A percentile compares a stretch with the other conserved stretches of the same genome.
Conservation (phyloP, 2,888 invertebrate species). For the Melolontha melolontha region DNA sequence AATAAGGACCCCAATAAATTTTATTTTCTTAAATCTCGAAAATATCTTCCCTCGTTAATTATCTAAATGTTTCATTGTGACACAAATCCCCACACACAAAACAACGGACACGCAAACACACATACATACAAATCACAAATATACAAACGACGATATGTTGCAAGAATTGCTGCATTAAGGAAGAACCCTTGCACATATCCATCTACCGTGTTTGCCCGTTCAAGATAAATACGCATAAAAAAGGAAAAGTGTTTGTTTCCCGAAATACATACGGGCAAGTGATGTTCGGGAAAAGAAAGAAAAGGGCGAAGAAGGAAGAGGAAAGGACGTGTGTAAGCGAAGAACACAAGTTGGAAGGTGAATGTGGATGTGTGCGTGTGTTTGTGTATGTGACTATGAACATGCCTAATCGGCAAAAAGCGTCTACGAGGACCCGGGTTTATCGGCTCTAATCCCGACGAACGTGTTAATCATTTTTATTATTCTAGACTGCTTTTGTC, state of each 20-base stretch:
- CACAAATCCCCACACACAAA: no score
- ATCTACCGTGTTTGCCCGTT: conserved; percentile 15
- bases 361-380: not conserved
- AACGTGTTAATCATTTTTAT: conserved; percentile 39
- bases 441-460: conserved; percentile 33
- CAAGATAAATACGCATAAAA: conserved; percentile 31
- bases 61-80: no score
- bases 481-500: conserved; percentile 19
- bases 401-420: conserved; percentile 28
- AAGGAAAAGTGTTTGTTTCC: conserved; percentile 30
- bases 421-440: conserved; percentile 3
- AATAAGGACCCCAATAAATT: no score
- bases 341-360: not conserved
- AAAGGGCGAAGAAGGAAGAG: no score
- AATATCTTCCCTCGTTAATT: no score
- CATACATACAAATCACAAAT: no score
- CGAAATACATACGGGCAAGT: not conserved
- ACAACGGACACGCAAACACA: no score
- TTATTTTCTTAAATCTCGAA: no score
- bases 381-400: conserved; percentile 11
- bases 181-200: no score
- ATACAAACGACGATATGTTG: no score
- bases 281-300: no score
- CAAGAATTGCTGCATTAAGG: no score
- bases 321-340: conserved; percentile 5